A percentile compares a stretch with the other conserved stretches of the same genome.
These are phyloP conservation scores for Sakesphorus luctuosus DNA, from an alignment of 2,113 vertebrate species.

Conservation along the genomic window DNA sequence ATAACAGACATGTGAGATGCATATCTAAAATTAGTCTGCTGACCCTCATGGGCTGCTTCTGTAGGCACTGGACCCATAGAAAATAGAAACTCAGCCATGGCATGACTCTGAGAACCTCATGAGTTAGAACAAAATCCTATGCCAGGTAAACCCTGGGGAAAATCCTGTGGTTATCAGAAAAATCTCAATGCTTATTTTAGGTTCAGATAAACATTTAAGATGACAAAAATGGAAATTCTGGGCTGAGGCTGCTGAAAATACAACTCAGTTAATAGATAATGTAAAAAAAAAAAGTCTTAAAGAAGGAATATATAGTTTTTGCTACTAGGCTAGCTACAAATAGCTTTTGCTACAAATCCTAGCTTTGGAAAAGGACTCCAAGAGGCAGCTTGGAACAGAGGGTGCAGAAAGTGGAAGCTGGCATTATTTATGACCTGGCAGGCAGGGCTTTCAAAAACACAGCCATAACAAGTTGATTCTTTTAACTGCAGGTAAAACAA, in stretches of 20 bases:
- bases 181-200: not conserved
- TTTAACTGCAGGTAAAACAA: conserved; percentile 68
- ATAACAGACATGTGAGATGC: not conserved
- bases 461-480: conserved; percentile 47
- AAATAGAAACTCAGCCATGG: not conserved
- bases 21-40: not conserved
- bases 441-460: conserved; percentile 39
- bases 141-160: not conserved
- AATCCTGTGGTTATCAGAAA: not conserved
- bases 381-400: not conserved
- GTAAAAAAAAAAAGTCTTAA: not conserved
- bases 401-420: conserved; percentile 18
- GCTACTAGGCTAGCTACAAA: not conserved
- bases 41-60: not conserved
- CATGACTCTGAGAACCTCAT: not conserved
- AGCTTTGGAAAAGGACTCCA: not conserved
- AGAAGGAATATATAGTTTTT: not conserved
- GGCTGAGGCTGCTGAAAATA: not conserved
- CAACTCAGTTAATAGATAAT: not conserved
- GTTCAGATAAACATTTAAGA: not conserved
- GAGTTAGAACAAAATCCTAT: not conserved
- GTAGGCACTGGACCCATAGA: not conserved
- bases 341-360: not conserved
- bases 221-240: not conserved
- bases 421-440: conserved; percentile 65